phyloP scores from a whole-genome alignment of 2,113 vertebrate genomes.

The Kryptolebias marmoratus region DNA sequence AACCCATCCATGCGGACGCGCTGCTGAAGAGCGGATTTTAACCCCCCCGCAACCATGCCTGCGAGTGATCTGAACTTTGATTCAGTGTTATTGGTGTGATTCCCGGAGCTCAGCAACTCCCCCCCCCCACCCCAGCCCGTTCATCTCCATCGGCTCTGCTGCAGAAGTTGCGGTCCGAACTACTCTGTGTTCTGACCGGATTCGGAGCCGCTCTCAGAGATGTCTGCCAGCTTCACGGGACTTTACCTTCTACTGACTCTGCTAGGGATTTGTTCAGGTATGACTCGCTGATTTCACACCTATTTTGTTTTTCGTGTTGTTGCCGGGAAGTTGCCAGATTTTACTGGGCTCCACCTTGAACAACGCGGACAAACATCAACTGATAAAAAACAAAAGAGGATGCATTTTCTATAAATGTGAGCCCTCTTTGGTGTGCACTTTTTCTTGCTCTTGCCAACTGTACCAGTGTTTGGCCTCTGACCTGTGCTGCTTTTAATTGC shows the following conservation, averaged over 20 bases:
- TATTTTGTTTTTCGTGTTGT: not conserved
- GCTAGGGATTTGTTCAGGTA: conserved; percentile 78
- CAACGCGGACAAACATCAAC: too few relatives aligned
- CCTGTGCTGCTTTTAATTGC: too few relatives aligned
- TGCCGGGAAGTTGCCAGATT: not conserved
- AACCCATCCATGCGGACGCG: conserved; percentile 20
- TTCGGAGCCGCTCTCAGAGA: conserved; percentile 67
- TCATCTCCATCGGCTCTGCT: conserved; percentile 15
- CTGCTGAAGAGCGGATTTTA: conserved; percentile 34
- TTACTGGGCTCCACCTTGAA: not conserved
- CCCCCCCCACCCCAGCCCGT: conserved; percentile 39
- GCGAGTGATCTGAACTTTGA: conserved; percentile 57
- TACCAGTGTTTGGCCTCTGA: too few relatives aligned
- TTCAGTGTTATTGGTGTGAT: conserved; percentile 9
- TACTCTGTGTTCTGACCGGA: conserved; percentile 48
- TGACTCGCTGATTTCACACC: not conserved
- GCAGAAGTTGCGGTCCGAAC: conserved; percentile 47
- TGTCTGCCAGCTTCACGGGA: conserved; percentile 68
- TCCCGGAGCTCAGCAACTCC: conserved; percentile 48
- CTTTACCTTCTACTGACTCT: conserved; percentile 70
- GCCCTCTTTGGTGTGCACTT: too few relatives aligned
- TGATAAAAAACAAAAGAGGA: too few relatives aligned
- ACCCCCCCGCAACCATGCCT: conserved; percentile 47
- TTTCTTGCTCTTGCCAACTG: too few relatives aligned
- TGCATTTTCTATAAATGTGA: too few relatives aligned